A percentile compares a stretch with the other conserved stretches of the same genome.
These are phyloP conservation scores for Drosophila picticornis DNA, from an alignment of 2,888 invertebrate species.

Conservation along the genomic window DNA sequence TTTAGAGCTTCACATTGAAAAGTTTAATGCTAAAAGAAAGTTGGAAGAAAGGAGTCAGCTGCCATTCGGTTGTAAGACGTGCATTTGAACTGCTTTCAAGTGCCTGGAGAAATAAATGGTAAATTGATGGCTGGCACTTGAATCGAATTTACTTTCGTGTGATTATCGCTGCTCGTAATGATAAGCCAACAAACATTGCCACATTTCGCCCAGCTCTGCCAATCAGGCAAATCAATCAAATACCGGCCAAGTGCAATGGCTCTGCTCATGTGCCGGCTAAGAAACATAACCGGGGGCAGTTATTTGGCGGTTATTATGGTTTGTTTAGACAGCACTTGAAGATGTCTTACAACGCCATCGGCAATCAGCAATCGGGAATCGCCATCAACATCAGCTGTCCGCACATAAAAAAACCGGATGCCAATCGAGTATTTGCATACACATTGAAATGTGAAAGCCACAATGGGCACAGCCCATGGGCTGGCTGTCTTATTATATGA, in stretches of 20 bases:
- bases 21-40: background rate
- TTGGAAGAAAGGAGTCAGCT: background rate
- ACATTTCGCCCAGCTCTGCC: constrained; percentile 23
- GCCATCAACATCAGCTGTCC: constrained; percentile 64
- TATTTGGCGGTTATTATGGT: constrained; percentile 35
- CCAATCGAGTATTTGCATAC: constrained; percentile 68
- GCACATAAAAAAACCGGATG: constrained; percentile 42
- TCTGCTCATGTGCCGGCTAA: constrained; percentile 11
- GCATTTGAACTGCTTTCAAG: constrained; percentile 16
- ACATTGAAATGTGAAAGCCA: constrained; percentile 73
- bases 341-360: constrained; percentile 40
- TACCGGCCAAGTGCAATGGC: constrained; percentile 27
- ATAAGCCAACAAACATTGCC: constrained; percentile 63
- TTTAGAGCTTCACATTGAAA: background rate
- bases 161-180: constrained; percentile 54
- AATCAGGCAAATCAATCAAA: constrained; percentile 68
- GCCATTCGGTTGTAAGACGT: background rate
- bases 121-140: constrained; percentile 34
- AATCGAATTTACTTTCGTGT: constrained; percentile 8
- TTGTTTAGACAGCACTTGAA: constrained; percentile 60
- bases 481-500: constrained; percentile 57
- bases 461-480: constrained; percentile 28
- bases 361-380: constrained; percentile 12
- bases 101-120: constrained; percentile 19
- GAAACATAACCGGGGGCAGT: constrained; percentile 19